These are phyloP conservation scores for Rhinichthys klamathensis DNA, from an alignment of 2,113 vertebrate genomes.

Conservation along the genomic window DNA sequence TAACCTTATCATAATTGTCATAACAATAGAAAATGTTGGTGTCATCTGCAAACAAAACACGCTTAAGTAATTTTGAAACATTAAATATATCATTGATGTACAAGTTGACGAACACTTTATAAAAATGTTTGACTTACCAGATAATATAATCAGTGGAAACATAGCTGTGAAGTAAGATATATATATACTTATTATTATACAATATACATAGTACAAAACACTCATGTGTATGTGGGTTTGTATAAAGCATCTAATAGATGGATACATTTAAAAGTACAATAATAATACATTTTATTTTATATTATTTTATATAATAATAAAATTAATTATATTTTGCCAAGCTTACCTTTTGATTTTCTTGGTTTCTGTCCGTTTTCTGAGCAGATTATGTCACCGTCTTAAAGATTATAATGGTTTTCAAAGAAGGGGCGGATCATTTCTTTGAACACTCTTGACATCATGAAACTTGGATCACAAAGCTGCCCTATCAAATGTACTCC, in stretches of 20 bases:
- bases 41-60: too few species aligned
- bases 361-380: not conserved
- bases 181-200: not conserved
- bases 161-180: not conserved
- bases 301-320: not conserved
- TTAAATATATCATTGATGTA: too few species aligned
- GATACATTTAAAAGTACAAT: not conserved
- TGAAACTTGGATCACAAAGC: not conserved
- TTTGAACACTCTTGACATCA: not conserved
- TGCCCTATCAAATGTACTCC: not conserved
- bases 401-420: not conserved
- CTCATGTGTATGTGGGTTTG: not conserved
- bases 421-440: not conserved
- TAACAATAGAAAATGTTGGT: too few species aligned
- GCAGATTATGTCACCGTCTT: not conserved
- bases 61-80: too few species aligned
- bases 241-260: not conserved
- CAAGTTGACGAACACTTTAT: not conserved
- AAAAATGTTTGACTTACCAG: not conserved
- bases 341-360: not conserved
- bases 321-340: not conserved
- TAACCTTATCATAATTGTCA: too few species aligned
- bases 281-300: not conserved
- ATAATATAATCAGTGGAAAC: not conserved
- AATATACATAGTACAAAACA: not conserved